Base-by-base conservation (phyloP, 2,888 invertebrate species). In the Tortricodes alternella region DNA sequence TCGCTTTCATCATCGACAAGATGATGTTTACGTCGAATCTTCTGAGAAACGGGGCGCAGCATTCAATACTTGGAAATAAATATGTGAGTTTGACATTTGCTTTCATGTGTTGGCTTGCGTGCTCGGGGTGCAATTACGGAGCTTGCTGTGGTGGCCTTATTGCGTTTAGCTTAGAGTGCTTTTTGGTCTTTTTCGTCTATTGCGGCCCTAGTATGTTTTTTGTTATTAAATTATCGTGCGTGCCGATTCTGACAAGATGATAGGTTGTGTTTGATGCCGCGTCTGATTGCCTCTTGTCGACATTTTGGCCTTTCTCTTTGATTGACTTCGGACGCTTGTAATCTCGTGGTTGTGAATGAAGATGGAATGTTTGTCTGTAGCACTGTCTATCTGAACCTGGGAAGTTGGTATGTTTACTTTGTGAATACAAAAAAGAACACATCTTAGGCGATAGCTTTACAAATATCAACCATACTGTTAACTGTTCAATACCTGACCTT, bases 51-150 rank as follows among this genome's bases (percentile, higher is more conserved):
- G 78, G 73, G 77, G 78, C 76, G 79, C 84, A 80, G 76, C 82
- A 85, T 90, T 88, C 90, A 89, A 90, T 90, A 90, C 90, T 89
- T 85, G 89, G 90, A 90, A 90, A 89, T 90, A 90, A 89, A 90
- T 90, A 88, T 88, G 89, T 88, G 86, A 87, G 87, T 87, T 90
- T 90, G 90, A 90, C 89, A 90, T 90, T 89, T 87, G 89, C 90
- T 90, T 90, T 90, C 89, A 90, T 89, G 89, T 87, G 68, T 74
- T 74, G 73, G 80, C 82, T 88, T 75, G 88, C 86, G 87, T 88
- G 90, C 85, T 85, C 78, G 76, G 81, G 72, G 77, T 77, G 83
- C 87, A 89, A 89, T 89, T 89, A 88, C 79, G 75, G 75, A 62
- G 64, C 66, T 66, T 68, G 64, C 66, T 65, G 67, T 58, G 66